Evolutionary conservation across 2,888 invertebrate species (phyloP), one percentile per base, ranked within the genome.

Genomic region (Magallana nippona): DNA sequence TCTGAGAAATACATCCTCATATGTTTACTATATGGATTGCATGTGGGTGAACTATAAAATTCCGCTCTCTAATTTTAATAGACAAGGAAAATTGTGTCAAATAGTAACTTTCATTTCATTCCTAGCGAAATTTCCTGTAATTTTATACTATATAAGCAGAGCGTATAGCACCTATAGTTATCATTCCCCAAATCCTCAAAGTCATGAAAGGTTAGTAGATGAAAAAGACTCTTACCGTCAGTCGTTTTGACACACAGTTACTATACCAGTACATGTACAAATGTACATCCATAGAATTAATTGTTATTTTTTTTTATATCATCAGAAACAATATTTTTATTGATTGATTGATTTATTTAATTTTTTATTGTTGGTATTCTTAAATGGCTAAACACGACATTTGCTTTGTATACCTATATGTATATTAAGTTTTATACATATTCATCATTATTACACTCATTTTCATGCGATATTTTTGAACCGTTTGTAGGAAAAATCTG

Each of bases 61-160:
- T 63, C 27, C 19, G 60, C 10, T 19, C 60, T 60, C 22, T 13
- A 27, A 13, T 13, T 27, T 27, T 11, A 8, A 27, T 44, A 44
- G 8, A 71, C 27, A 15, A 71, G 71, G 60, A 71, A 32, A 22
- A 27, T 71, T 44, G 44, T 44, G 44, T 44, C 44, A 44, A 44
- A 44, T 44, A 44, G 22, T 71, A 19, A 71, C 27, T 71, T 71
- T 71, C 71, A 71, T 32, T 71, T 71, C 27, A 60, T 71, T 11
- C 15, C 32, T 19, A 63, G 19, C 22, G 1, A 22, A 71, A 71
- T 27, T 27, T 71, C 32, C 71, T 32, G 32, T 44, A 44, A 71
- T 27, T 15, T 15, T 71, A 32, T 15, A 2, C 27, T 71, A 71
- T 71, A 71, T 71, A 71, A 71, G 71, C 27, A 71, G 1, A 63